Base-by-base conservation (phyloP, 2,113 vertebrate genomes). In the Aspiorhynchus laticeps region DNA sequence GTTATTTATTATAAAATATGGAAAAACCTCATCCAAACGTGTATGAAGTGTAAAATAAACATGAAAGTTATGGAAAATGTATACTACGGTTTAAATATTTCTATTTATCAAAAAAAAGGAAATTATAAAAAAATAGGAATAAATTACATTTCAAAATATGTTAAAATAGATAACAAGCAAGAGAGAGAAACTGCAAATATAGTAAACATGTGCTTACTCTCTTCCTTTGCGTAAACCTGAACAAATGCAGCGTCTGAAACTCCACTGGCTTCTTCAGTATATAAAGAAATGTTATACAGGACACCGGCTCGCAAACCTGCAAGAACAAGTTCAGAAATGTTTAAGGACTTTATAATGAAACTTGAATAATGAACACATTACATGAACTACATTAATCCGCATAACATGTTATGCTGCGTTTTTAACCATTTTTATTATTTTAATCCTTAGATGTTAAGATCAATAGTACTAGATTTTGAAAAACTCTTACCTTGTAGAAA, bases 271-370 rank as follows among this genome's bases (percentile, higher is more conserved):
- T 90, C 92, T 85, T 94, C 93, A 89, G 89, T 88, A 56, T 92
- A 94, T 76, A 95, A n/a, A 41, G 90, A 95, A 41, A 95, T 38
- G 24, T 93, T 93, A 87, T 94, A 95, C 56, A 89, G 88, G 86
- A 90, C 89, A 74, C 94, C 94, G 51, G 88, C 84, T 83, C 31
- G 82, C 90, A 94, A 80, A 87, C 93, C 95, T 95, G 28, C 4
- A 59, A 67, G 24, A 61, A 61, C 56, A 61, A 26, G n/a, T 82
- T 82, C 61, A 82, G 36, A 61, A 5, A 11, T 41, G 33, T 63
- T 41, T 17, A n/a, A 61, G 21, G 11, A 31, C 14, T 43, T 67
- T 46, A 21, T 10, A 38, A 61, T 80, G 3, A 61, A 80, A 61
- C 19, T 41, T 41, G 5, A 24, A 73, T 73, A 24, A 12, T 73